Conservation (phyloP, 2,888 invertebrate species). For the Esperia sulphurella region DNA sequence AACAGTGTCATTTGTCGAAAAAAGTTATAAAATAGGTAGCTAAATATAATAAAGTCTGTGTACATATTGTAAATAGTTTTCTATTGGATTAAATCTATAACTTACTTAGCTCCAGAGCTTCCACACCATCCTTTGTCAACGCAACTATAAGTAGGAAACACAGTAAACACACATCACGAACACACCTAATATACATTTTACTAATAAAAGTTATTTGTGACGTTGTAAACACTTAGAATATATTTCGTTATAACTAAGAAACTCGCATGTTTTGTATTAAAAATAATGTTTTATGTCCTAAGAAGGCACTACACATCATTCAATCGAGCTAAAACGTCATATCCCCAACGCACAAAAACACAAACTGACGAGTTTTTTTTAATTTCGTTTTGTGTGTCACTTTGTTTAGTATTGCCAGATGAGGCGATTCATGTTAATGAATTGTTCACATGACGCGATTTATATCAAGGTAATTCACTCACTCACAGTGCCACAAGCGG, state of each 20-base stretch:
- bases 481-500: too few relatives aligned
- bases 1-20: too few relatives aligned
- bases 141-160: constrained; percentile 57
- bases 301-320: constrained; percentile 46
- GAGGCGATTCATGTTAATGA: too few relatives aligned
- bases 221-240: constrained; percentile 5
- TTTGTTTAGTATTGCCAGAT: too few relatives aligned
- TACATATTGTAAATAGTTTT: background rate
- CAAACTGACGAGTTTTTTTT: background rate
- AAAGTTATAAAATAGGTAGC: too few relatives aligned
- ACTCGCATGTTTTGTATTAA: constrained; percentile 16
- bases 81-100: constrained; percentile 14
- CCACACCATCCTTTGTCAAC: constrained; percentile 59
- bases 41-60: too few relatives aligned
- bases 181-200: constrained; percentile 1
- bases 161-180: constrained; percentile 17
- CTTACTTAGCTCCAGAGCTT: constrained; percentile 62
- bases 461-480: too few relatives aligned
- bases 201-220: constrained; percentile 1
- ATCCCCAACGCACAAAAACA: background rate
- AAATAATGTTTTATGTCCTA: constrained; percentile 25
- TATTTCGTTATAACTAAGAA: constrained; percentile 8
- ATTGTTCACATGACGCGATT: too few relatives aligned
- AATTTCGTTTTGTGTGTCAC: too few relatives aligned
- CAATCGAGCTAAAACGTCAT: background rate